Base-by-base conservation (phyloP, 2,113 vertebrate species). In the Mesembrinibis cayennensis region DNA sequence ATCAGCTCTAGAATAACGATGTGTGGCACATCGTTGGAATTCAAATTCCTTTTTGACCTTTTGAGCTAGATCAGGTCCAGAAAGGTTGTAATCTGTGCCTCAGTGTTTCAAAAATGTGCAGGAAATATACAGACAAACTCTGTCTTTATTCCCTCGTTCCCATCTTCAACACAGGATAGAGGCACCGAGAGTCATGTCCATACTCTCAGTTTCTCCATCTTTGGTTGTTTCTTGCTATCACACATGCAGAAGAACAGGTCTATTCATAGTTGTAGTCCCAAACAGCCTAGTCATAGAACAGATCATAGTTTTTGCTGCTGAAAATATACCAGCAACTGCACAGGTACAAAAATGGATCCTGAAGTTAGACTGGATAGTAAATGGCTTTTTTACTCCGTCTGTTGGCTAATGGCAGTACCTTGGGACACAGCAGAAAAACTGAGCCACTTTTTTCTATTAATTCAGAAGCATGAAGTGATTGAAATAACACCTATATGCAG, bases 261-360 rank as follows among this genome's bases (percentile, higher is more conserved):
- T 65, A 49, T 17, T 62, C 29, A 32, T 9, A 40, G 34, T 17
- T 0, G 1, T 26, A 59, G 42, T 66, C 19, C 30, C 1, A 0
- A 67, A 40, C 22, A 73, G 49, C 59, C 40, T 61, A 18, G 13
- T 7, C 3, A 0, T 71, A 74, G 47, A 77, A 47, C 29, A 69
- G 15, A 26, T 69, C 22, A 21, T 50, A 26, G 8, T 7, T 74
- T 93, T 79, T 0, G 2, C 69, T 84, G 47, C 22, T 82, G 29
- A 94, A 87, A 87, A 55, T 56, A 49, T 11, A 53, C n/a, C 66
- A 93, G 34, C 21, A 80, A 34, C 38, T 71, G 26, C 42, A 55
- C 10, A 59, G 30, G 3, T 81, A 32, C 26, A 36, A 44, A 94
- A 89, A 66, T 11, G 19, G 6, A 53, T 72, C 29, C 25, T 79